phyloP scores from a whole-genome alignment of 2,797 vertebrate species.

The Aphelocoma californica region DNA sequence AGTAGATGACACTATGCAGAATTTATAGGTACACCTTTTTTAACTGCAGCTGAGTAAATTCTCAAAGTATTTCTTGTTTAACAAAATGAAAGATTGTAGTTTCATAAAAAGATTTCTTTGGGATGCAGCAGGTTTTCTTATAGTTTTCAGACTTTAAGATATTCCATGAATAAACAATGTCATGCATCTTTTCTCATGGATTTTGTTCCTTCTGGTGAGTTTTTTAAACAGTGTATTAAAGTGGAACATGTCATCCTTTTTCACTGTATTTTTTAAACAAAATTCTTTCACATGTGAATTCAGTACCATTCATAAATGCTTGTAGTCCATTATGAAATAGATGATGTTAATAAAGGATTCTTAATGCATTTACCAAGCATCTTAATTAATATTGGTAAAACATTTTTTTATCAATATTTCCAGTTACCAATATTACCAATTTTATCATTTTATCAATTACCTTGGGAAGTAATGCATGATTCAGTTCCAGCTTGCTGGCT shows the following conservation, averaged over 20 bases:
- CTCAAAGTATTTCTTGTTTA: background rate
- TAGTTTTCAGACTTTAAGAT: constrained; percentile 16
- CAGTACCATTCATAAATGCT: background rate
- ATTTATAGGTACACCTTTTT: background rate
- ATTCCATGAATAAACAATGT: constrained; percentile 23
- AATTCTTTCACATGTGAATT: constrained; percentile 26
- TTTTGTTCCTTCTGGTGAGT: constrained; percentile 37
- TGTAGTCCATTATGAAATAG: constrained; percentile 12
- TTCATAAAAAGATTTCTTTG: constrained; percentile 28
- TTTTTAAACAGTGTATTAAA: constrained; percentile 31
- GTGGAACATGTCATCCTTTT: constrained; percentile 3
- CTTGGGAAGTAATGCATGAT: background rate
- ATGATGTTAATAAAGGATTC: constrained; percentile 21
- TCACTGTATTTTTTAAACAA: constrained; percentile 27
- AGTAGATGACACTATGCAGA: background rate
- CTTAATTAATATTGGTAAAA: background rate
- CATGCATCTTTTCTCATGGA: constrained; percentile 29
- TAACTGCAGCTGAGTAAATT: background rate
- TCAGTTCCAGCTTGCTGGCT: background rate
- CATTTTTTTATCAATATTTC: background rate
- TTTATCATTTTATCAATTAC: background rate
- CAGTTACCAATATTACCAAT: background rate
- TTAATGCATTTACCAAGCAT: constrained; percentile 1
- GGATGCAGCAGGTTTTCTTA: background rate
- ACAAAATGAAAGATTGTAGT: background rate